Conservation (phyloP, 1,140 invertebrate genomes). For the Hestina assimilis region DNA sequence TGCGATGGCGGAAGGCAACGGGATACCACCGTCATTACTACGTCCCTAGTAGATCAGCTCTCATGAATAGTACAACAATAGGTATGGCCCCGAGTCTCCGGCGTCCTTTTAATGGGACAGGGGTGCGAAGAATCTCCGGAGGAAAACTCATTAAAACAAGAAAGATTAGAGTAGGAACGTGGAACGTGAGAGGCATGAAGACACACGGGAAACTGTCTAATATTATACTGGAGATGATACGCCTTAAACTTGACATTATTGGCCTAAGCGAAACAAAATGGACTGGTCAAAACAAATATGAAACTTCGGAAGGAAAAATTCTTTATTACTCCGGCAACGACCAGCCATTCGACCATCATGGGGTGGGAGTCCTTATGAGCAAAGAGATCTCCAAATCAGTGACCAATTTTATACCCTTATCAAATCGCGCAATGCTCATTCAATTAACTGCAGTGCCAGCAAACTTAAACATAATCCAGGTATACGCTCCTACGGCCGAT, state of each 20-base stretch:
- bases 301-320: background rate
- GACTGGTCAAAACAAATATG: too few species aligned
- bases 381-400: too few species aligned
- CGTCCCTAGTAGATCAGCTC: too few species aligned
- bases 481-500: conserved; percentile 47
- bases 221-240: background rate
- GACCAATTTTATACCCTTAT: conserved; percentile 19
- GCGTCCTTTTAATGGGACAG: conserved; percentile 34
- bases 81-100: conserved; percentile 30
- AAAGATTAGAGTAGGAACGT: too few species aligned
- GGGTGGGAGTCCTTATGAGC: too few species aligned
- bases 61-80: too few species aligned
- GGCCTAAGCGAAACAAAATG: background rate
- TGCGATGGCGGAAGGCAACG: too few species aligned
- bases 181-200: too few species aligned
- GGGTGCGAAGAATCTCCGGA: conserved; percentile 37
- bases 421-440: conserved; percentile 31
- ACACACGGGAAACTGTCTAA: too few species aligned
- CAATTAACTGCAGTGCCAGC: conserved; percentile 23
- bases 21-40: too few species aligned
- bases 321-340: background rate
- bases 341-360: background rate
- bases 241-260: background rate
- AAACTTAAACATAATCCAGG: conserved; percentile 46
- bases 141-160: too few species aligned